Conservation (phyloP, 2,797 vertebrate species). For the Paguma larvata region DNA sequence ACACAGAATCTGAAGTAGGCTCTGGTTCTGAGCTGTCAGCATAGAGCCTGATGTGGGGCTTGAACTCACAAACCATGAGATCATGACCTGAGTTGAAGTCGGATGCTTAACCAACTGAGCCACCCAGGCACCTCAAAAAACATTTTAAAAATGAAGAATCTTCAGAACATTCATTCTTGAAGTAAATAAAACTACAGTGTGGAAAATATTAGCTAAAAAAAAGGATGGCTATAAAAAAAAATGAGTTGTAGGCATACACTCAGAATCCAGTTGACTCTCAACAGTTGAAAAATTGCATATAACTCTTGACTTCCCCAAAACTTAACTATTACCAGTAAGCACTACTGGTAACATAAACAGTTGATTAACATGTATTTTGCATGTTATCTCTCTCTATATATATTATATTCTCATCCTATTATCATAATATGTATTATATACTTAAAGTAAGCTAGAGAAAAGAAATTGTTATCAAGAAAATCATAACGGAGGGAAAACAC, state of each 20-base stretch:
- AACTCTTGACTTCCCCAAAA: neutral
- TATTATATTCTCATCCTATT: neutral
- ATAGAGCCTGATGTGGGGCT: too few relatives aligned
- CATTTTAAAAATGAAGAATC: neutral
- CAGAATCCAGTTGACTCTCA: neutral
- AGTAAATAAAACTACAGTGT: neutral
- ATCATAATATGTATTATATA: neutral
- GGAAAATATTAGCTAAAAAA: neutral
- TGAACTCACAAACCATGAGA: too few relatives aligned
- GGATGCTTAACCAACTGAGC: too few relatives aligned
- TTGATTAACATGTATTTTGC: neutral
- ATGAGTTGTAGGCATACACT: neutral
- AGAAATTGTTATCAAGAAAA: neutral
- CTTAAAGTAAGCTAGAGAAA: neutral
- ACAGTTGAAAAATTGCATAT: neutral
- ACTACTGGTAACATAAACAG: neutral
- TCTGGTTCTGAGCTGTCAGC: too few relatives aligned
- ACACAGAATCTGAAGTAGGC: too few relatives aligned
- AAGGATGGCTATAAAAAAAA: neutral
- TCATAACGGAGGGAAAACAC: neutral
- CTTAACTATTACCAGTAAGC: neutral
- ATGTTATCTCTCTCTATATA: neutral
- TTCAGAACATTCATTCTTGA: neutral
- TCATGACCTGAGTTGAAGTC: too few relatives aligned
- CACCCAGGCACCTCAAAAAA: neutral